Conservation (phyloP, 1,140 invertebrate genomes). For the Cotesia vestalis region DNA sequence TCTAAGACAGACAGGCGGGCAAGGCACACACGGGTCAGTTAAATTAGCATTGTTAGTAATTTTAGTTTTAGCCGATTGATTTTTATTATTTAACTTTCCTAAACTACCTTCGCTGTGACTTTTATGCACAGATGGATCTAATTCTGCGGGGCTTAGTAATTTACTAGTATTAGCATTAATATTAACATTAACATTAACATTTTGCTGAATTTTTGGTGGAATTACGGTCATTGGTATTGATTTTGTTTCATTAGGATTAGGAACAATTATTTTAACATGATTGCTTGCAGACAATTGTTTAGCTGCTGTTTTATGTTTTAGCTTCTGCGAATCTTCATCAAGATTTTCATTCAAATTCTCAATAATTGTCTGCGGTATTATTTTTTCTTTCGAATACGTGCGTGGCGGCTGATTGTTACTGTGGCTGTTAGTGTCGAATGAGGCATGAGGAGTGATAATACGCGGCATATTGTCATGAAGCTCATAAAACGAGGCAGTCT, state of each 20-base stretch:
- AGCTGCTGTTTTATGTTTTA: background rate
- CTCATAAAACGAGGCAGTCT: background rate
- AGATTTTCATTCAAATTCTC: conserved; percentile 6
- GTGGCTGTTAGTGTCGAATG: background rate
- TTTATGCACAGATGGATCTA: conserved; percentile 39
- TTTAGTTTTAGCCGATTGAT: conserved; percentile 43
- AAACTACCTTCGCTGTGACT: conserved; percentile 48
- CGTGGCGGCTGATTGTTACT: background rate
- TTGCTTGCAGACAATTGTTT: conserved; percentile 2
- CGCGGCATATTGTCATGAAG: background rate
- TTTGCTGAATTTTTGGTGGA: background rate
- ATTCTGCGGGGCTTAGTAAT: conserved; percentile 30
- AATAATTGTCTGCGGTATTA: conserved; percentile 10
- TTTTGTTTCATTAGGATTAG: background rate
- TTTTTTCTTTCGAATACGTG: conserved; percentile 22
- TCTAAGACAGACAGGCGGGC: conserved; percentile 57
- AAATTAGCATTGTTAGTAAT: conserved; percentile 60
- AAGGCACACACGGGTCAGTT: conserved; percentile 64
- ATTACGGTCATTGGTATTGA: background rate
- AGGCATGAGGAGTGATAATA: background rate
- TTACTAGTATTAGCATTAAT: conserved; percentile 9
- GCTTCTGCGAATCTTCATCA: background rate
- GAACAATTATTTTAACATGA: background rate
- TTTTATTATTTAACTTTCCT: conserved; percentile 28
- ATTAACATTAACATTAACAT: background rate